Conservation (phyloP, 2,113 vertebrate genomes). For the Oplegnathus fasciatus region DNA sequence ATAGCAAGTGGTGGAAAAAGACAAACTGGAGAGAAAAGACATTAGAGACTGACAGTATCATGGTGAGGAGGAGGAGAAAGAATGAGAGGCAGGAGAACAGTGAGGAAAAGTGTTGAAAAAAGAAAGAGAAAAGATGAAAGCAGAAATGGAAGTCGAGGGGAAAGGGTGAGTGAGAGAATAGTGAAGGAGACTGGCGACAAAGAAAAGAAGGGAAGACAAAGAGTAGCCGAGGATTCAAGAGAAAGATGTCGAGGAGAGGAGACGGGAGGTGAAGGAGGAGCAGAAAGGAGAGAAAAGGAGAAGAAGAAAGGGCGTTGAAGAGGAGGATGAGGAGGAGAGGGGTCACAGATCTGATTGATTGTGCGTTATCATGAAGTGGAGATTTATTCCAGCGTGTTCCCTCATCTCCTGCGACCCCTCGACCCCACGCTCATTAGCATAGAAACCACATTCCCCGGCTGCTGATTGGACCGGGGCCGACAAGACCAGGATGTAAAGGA, state of each 20-base stretch:
- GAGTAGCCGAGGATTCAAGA: neutral
- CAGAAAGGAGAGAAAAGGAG: neutral
- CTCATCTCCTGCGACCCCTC: constrained; percentile 53
- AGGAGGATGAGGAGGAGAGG: neutral
- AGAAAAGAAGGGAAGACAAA: neutral
- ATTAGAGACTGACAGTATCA: too few relatives aligned
- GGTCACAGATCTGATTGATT: constrained; percentile 40
- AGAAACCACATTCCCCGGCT: constrained; percentile 68
- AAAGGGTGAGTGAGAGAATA: neutral
- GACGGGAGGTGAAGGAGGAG: neutral
- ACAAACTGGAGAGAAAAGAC: neutral
- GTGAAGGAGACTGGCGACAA: neutral
- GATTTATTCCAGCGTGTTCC: constrained; percentile 66
- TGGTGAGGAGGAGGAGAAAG: neutral
- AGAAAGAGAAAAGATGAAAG: neutral
- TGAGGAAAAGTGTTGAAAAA: neutral
- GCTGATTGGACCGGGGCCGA: constrained; percentile 59
- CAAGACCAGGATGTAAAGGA: constrained; percentile 56
- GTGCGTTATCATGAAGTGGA: constrained; percentile 58
- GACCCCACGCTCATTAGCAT: constrained; percentile 70
- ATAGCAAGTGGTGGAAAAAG: neutral
- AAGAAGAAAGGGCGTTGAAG: neutral
- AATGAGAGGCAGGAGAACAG: too few relatives aligned
- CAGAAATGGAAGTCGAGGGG: neutral
- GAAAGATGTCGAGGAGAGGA: neutral